Evolutionary conservation across 2,888 invertebrate genomes (phyloP).

Genomic region (Archaeoteleia sp.): DNA sequence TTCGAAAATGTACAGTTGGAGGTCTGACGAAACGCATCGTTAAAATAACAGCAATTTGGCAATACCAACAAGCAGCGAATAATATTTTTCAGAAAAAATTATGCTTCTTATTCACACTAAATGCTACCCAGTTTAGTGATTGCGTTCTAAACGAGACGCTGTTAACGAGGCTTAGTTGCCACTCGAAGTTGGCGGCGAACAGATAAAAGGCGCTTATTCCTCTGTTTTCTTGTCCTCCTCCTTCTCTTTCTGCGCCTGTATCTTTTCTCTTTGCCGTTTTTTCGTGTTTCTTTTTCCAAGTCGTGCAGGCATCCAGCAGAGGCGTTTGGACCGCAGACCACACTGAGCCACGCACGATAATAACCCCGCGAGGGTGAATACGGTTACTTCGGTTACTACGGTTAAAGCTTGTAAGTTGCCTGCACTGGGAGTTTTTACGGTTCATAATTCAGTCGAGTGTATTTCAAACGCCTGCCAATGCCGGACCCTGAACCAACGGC

Average conservation of each 20-base stretch:
- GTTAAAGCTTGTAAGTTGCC: conserved; percentile 64
- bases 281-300: conserved; percentile 48
- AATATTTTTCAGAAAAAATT: no score
- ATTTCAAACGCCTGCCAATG: conserved; percentile 74
- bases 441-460: conserved; percentile 74
- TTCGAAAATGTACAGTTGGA: no score
- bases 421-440: conserved; percentile 70
- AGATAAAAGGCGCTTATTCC: conserved; percentile 31
- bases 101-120: conserved; percentile 10
- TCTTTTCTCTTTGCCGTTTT: conserved; percentile 38
- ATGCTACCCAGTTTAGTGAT: conserved; percentile 15
- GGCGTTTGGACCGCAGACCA: conserved; percentile 72
- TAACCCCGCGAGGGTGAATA: conserved; percentile 71
- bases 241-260: conserved; percentile 34
- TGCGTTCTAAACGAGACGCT: conserved; percentile 60
- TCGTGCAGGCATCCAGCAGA: conserved; percentile 63
- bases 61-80: no score
- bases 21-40: no score
- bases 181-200: conserved; percentile 58
- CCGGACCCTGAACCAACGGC: conserved; percentile 59
- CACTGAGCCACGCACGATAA: conserved; percentile 70
- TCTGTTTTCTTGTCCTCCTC: conserved; percentile 36
- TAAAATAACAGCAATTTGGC: no score
- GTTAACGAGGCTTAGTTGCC: conserved; percentile 66
- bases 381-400: conserved; percentile 65